Base-by-base conservation (phyloP, 2,113 vertebrate species). In the Sinocyclocheilus rhinocerous region DNA sequence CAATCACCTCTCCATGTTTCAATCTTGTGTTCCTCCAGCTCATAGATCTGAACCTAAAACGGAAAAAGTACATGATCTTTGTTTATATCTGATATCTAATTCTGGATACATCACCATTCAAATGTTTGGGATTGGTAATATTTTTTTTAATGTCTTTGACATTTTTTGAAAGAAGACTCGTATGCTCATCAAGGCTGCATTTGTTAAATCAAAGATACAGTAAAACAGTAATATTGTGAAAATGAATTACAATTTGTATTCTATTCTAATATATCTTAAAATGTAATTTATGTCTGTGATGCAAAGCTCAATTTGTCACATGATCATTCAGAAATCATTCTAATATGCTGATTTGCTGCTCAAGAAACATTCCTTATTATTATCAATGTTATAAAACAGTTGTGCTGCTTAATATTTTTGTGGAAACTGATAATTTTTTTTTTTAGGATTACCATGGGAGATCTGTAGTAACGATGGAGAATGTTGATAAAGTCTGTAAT, bases 401-500 rank as follows among this genome's bases (percentile, higher is more conserved):
- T 33, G 65, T 18, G 67, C 65, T 29, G 26, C 63, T 15, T 29
- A 29, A 65, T 55, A 55, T 52, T 52, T 52, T 4, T 13, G 3
- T 39, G 39, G 5, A 39, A 39, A 39, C 39, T 13, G 50, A 55
- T 18, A 18, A 2, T 5, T 18, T 55, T 36, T 36, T 36, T 57
- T 57, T 22, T 59, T 8, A 22, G 57, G 57, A 59, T 96, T 94
- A 99, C 98, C 97, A 99, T 90, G 4, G 98, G 97, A 0, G 97
- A 98, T 79, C 95, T 97, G 93, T 98, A 99, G 90, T 99, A 99
- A 26, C 97, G 96, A 85, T 99, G 98, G 52, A 99, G 95, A 88
- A 99, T 98, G 92, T 98, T 95, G 93, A 99, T 99, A 93, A 99
- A 99, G 92, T 99, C 98, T 0, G 98, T 99, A 94, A 99, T 99